Evolutionary conservation across 2,797 vertebrate species (phyloP).

Genomic region (Melanotaenia nigrans): DNA sequence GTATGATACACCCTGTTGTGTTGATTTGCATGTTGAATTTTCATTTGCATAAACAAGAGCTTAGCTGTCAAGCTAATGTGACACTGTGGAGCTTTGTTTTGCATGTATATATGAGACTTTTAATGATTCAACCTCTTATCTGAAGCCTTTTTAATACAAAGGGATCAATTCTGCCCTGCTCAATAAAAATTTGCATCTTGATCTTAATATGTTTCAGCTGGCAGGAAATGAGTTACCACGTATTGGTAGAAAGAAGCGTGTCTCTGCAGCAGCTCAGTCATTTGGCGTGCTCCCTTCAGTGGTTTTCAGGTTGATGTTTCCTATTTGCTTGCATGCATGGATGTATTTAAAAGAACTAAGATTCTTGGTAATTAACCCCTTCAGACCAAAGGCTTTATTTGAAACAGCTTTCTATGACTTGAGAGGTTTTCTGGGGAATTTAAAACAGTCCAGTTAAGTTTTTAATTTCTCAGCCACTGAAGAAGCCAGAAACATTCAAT

Average conservation of each 20-base stretch:
- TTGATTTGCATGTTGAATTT: conserved; percentile 7
- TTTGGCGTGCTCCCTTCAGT: conserved; percentile 50
- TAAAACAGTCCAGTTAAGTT: neutral
- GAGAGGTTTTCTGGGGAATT: neutral
- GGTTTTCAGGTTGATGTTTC: conserved; percentile 58
- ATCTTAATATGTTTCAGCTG: conserved; percentile 31
- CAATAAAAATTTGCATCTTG: conserved; percentile 17
- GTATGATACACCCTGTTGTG: neutral
- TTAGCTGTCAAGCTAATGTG: neutral
- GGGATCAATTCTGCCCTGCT: neutral
- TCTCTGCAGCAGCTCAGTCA: conserved; percentile 40
- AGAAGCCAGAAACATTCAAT: neutral
- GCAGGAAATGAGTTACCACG: conserved; percentile 62
- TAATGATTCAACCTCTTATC: neutral
- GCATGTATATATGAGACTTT: neutral
- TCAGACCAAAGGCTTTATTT: neutral
- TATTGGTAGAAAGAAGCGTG: conserved; percentile 18
- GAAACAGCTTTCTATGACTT: neutral
- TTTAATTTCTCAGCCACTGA: neutral
- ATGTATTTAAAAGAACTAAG: neutral
- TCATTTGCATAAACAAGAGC: conserved; percentile 1
- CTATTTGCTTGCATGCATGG: conserved; percentile 29
- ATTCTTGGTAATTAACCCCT: conserved; percentile 16
- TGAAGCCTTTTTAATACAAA: neutral
- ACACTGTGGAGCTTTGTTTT: conserved; percentile 17